A percentile compares a stretch with the other conserved stretches of the same genome.
Conservation (phyloP, 2,888 invertebrate species). For the Drosophila quinaria region DNA sequence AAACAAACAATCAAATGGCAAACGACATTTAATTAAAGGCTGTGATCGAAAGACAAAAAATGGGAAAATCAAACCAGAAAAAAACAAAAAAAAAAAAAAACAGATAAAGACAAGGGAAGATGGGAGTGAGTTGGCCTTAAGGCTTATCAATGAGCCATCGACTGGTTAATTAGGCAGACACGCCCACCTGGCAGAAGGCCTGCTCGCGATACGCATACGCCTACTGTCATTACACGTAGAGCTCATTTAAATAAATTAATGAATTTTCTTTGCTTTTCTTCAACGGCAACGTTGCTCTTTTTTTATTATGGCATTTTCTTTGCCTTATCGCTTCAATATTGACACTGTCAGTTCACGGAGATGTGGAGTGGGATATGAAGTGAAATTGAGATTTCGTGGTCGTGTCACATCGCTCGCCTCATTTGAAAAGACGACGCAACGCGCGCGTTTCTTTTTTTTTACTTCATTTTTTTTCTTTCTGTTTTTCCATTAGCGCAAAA, state of each 20-base stretch:
- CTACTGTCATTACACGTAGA: slow-evolving; percentile 71
- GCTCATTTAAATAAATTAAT: slow-evolving; percentile 79
- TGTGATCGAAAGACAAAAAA: slow-evolving; percentile 18
- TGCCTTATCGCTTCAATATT: slow-evolving; percentile 72
- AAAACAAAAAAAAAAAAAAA: not conserved
- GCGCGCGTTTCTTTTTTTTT: slow-evolving; percentile 11
- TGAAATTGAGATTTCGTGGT: slow-evolving; percentile 65
- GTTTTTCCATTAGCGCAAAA: slow-evolving; percentile 68
- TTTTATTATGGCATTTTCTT: slow-evolving; percentile 65
- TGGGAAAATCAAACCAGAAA: not conserved
- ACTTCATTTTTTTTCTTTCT: slow-evolving; percentile 15
- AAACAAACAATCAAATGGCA: slow-evolving; percentile 70
- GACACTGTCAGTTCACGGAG: slow-evolving; percentile 48
- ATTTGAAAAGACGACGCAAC: slow-evolving; percentile 47
- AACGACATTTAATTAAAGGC: slow-evolving; percentile 74
- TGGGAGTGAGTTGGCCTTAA: slow-evolving; percentile 17
- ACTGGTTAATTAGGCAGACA: slow-evolving; percentile 64
- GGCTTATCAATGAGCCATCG: slow-evolving; percentile 64
- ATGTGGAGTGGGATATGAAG: slow-evolving; percentile 1
- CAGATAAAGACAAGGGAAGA: not conserved
- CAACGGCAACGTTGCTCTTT: slow-evolving; percentile 15
- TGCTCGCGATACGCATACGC: slow-evolving; percentile 35
- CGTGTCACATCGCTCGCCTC: slow-evolving; percentile 71
- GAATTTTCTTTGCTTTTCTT: slow-evolving; percentile 64
- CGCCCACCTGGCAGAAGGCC: slow-evolving; percentile 45